phyloP scores from a whole-genome alignment of 2,113 vertebrate species.

The Lagopus leucura region DNA sequence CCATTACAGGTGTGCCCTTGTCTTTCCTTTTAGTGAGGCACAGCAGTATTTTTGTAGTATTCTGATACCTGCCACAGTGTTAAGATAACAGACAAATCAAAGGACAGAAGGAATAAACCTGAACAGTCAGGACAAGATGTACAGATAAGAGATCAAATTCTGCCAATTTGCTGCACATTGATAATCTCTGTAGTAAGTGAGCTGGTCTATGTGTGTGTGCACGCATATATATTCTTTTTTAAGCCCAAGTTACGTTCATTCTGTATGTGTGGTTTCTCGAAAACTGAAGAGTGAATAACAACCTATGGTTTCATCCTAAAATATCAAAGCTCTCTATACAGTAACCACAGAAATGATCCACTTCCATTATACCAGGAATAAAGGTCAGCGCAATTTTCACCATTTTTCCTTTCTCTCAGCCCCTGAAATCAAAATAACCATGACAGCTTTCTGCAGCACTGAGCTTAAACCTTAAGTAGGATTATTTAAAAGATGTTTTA shows the following conservation, averaged over 20 bases:
- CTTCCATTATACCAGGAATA: neutral
- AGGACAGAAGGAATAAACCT: neutral
- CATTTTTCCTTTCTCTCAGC: slow-evolving; percentile 14
- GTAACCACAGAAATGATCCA: neutral
- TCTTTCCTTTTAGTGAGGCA: neutral
- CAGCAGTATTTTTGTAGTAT: neutral
- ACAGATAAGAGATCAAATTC: neutral
- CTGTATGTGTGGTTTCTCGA: neutral
- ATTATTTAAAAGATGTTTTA: slow-evolving; percentile 26
- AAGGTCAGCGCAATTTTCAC: slow-evolving; percentile 31
- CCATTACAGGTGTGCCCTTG: neutral
- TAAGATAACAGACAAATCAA: slow-evolving; percentile 10
- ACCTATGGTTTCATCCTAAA: neutral
- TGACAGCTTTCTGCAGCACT: slow-evolving; percentile 13
- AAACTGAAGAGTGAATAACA: neutral
- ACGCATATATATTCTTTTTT: neutral
- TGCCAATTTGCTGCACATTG: neutral
- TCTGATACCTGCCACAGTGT: neutral
- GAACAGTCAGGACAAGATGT: neutral
- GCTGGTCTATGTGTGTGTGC: neutral
- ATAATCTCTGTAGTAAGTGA: neutral
- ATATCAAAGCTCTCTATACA: neutral
- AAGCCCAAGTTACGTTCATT: neutral
- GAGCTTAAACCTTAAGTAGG: neutral
- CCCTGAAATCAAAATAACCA: slow-evolving; percentile 40